These are phyloP conservation scores for Nemotelus nigrinus DNA, from an alignment of 2,888 invertebrate species.

Conservation along the genomic window DNA sequence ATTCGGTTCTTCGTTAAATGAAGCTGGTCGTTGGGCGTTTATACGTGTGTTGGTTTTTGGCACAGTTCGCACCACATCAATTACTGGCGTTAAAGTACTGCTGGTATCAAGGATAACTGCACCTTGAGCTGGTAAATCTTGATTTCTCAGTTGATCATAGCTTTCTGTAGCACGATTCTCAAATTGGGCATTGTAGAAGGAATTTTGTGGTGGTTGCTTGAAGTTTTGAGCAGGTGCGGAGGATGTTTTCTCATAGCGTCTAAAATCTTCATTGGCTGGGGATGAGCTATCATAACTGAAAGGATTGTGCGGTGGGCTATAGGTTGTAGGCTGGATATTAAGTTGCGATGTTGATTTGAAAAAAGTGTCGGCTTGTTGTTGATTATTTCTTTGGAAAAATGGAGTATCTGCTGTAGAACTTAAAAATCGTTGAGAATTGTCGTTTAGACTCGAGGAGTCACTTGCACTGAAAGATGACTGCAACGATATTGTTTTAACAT, in stretches of 20 bases:
- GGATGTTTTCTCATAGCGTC: slow-evolving; percentile 12
- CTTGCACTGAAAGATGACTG: slow-evolving; percentile 61
- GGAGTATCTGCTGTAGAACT: slow-evolving; percentile 55
- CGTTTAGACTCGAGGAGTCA: slow-evolving; percentile 53
- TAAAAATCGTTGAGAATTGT: slow-evolving; percentile 53
- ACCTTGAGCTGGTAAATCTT: not conserved
- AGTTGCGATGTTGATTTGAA: slow-evolving; percentile 54
- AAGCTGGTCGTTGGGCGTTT: slow-evolving; percentile 12
- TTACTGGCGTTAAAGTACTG: not conserved
- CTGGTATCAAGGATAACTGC: not conserved
- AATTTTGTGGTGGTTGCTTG: slow-evolving; percentile 31
- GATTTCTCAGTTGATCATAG: slow-evolving; percentile 12
- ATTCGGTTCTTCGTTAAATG: slow-evolving; percentile 10
- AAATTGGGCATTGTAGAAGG: slow-evolving; percentile 47
- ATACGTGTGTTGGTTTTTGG: not conserved
- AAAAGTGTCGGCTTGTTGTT: slow-evolving; percentile 54
- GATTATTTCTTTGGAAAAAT: slow-evolving; percentile 54
- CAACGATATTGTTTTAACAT: slow-evolving; percentile 59
- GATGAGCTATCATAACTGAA: slow-evolving; percentile 11
- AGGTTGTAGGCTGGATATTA: slow-evolving; percentile 62
- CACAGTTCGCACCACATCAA: not conserved
- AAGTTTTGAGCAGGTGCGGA: slow-evolving; percentile 13
- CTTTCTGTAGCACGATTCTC: slow-evolving; percentile 45
- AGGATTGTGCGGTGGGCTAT: slow-evolving; percentile 57
- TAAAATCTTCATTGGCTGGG: slow-evolving; percentile 13